A percentile compares a stretch with the other conserved stretches of the same genome.
phyloP scores from a whole-genome alignment of 2,888 invertebrate species.

The Cremastobaeus sp. region DNA sequence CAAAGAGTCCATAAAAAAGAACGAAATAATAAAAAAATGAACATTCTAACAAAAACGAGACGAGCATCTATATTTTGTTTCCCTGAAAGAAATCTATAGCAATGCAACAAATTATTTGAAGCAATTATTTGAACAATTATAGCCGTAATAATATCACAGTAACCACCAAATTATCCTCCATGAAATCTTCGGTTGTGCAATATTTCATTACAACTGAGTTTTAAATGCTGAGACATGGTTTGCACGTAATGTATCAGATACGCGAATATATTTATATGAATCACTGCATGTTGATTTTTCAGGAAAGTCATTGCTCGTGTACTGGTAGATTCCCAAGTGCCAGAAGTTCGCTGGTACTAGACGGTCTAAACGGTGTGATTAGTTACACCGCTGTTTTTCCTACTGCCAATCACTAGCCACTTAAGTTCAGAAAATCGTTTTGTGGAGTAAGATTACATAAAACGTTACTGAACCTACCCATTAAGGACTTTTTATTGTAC shows the following conservation, averaged over 20 bases:
- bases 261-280: slow-evolving; percentile 12
- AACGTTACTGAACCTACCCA: slow-evolving; percentile 17
- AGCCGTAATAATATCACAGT: not conserved
- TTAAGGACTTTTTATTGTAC: slow-evolving; percentile 13
- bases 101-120: slow-evolving; percentile 4
- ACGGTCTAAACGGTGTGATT: slow-evolving; percentile 15
- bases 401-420: slow-evolving; percentile 20
- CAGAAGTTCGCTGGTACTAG: slow-evolving; percentile 1
- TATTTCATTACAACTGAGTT: slow-evolving; percentile 22
- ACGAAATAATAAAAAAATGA: too few species aligned
- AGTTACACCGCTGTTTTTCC: slow-evolving; percentile 21
- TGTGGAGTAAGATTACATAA: slow-evolving; percentile 44
- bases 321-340: too few species aligned
- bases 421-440: slow-evolving; percentile 36
- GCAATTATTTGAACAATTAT: slow-evolving; percentile 3
- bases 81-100: too few species aligned
- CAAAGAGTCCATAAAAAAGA: too few species aligned
- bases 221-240: too few species aligned
- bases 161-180: slow-evolving; percentile 7
- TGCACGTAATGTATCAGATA: slow-evolving; percentile 16
- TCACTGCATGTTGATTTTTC: not conserved
- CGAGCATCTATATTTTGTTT: too few species aligned
- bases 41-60: too few species aligned
- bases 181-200: slow-evolving; percentile 9
- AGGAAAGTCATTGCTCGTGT: too few species aligned